These are phyloP conservation scores for Tylochromis polylepis DNA, from an alignment of 2,113 vertebrate species.

Conservation along the genomic window DNA sequence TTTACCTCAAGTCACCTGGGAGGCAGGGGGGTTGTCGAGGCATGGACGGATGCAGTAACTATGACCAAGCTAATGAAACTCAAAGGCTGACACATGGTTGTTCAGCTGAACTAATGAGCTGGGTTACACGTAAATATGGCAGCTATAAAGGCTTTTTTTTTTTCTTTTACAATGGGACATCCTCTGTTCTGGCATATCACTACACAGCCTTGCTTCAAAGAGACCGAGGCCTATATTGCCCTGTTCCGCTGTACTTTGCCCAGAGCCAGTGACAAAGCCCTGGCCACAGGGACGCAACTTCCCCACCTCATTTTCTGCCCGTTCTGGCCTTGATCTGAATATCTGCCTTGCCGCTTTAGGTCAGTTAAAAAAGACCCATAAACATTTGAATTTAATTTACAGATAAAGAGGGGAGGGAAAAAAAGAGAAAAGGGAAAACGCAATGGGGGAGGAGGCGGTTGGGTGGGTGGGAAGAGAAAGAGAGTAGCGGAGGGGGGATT, in stretches of 20 bases:
- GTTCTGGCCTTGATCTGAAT: constrained; percentile 45
- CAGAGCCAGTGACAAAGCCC: constrained; percentile 33
- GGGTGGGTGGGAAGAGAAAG: constrained; percentile 61
- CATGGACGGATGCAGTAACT: not conserved
- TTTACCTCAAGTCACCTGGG: constrained; percentile 1
- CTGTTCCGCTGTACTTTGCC: constrained; percentile 54
- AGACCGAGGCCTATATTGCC: constrained; percentile 15
- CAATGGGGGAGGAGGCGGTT: constrained; percentile 30
- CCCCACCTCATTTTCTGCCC: constrained; percentile 31
- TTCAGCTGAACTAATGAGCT: not conserved
- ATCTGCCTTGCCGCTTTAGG: constrained; percentile 55
- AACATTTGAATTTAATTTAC: constrained; percentile 76
- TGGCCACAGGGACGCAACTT: constrained; percentile 13
- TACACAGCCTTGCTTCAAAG: constrained; percentile 48
- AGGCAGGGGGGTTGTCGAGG: not conserved
- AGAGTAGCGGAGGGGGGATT: constrained; percentile 35
- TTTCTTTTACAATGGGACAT: constrained; percentile 11
- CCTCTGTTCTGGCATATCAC: constrained; percentile 23
- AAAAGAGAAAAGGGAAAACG: constrained; percentile 36
- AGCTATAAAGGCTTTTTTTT: constrained; percentile 35
- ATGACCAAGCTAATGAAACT: not conserved
- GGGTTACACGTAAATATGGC: constrained; percentile 5
- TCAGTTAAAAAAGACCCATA: constrained; percentile 58
- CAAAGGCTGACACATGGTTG: not conserved
- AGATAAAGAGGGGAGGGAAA: constrained; percentile 59